A percentile compares a stretch with the other conserved stretches of the same genome.
Conservation (phyloP, 2,113 vertebrate genomes). For the Microtus oregoni region DNA sequence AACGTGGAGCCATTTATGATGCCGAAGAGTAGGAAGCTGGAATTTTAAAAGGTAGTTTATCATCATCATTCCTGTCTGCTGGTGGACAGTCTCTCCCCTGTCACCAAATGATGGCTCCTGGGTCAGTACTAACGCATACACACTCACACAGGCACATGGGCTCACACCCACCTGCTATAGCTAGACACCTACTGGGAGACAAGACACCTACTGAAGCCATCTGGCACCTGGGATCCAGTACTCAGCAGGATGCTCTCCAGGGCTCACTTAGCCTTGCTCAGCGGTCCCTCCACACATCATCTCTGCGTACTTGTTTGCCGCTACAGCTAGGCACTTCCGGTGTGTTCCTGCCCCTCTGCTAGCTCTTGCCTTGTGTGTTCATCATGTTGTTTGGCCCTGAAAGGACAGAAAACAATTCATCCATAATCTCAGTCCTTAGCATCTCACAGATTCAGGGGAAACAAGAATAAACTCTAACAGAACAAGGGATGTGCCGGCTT, state of each 20-base stretch:
- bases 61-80: neutral
- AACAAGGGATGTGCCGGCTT: accelerated
- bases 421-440: neutral
- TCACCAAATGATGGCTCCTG: neutral
- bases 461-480: neutral
- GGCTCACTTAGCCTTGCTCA: neutral
- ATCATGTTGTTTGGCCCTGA: neutral
- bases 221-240: too few species aligned
- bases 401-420: neutral
- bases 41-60: neutral
- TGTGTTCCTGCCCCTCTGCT: neutral
- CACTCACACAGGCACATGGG: neutral
- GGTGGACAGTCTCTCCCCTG: neutral
- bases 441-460: neutral
- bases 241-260: too few species aligned
- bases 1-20: neutral
- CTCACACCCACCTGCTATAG: neutral
- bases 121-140: neutral
- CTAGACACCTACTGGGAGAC: neutral
- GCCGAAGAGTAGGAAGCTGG: neutral
- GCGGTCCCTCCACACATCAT: neutral
- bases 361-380: too few species aligned
- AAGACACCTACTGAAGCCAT: neutral
- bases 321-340: neutral
- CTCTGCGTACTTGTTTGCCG: too few species aligned